Base-by-base conservation (phyloP, 2,797 vertebrate genomes). In the Acrossocheilus fasciatus region DNA sequence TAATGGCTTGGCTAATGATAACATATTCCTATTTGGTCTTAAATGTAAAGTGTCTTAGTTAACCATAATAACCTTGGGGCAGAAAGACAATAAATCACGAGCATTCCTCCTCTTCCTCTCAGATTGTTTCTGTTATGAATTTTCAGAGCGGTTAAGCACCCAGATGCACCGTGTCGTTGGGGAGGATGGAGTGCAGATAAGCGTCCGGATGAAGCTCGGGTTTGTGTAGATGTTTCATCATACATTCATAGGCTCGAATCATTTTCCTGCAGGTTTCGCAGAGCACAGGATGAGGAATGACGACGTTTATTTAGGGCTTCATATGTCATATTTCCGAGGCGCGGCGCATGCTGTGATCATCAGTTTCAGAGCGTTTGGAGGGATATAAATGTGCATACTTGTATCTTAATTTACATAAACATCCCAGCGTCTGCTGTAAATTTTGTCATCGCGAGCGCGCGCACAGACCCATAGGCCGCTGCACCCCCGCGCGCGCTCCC, bases 351-450 rank as follows among this genome's bases (percentile, higher is more conserved):
- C 83, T 84, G 83, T 39, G 73, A 84, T 84, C 83, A 84, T 84
- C 83, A 78, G 74, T 84, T 84, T 78, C 74, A 2, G 54, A 39
- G 73, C 9, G 43, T 68, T 84, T 54, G 62, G 74, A 78, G 73
- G 62, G 64, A 41, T 78, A 72, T 80, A 72, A 85, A 85, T 80
- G 83, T 79, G 76, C 52, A 72, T 72, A 54, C 45, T 84, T 30
- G 75, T 30, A 80, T 80, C 76, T 85, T 59, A 57, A 85, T 85
- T 72, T 85, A 78, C 84, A 85, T 80, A 80, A 72, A 85, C 50
- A 80, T 85, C 20, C 78, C 41, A n/a, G 50, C 10, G 26, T 72
- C 50, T 79, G 66, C 50, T 10, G 52, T 7, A n/a, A 45, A 57
- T 26, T 47, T 36, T 36, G 34, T 83, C 81, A 73, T 73, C 10